Conservation (phyloP, 2,888 invertebrate species). For the Schizotus pectinicornis region DNA sequence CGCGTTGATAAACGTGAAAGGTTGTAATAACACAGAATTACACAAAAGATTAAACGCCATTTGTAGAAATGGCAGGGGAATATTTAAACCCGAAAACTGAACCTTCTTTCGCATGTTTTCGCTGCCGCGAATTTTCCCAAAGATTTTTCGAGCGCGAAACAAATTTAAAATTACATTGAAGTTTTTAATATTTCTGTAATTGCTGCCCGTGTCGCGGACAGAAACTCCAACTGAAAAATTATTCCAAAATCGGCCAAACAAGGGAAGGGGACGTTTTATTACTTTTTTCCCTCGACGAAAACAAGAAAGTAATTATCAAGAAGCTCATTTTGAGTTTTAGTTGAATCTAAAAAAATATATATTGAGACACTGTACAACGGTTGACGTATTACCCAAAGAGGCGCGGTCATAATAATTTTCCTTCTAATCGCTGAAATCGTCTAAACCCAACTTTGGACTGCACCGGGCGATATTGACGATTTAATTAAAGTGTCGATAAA, state of each 20-base stretch:
- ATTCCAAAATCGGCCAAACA: not conserved
- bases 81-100: constrained; percentile 2
- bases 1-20: not conserved
- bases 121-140: constrained; percentile 14
- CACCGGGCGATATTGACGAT: not conserved
- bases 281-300: too few relatives aligned
- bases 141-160: constrained; percentile 29
- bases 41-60: constrained; percentile 15
- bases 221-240: constrained; percentile 12
- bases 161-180: constrained; percentile 22
- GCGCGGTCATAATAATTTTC: too few relatives aligned
- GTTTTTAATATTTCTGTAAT: constrained; percentile 28
- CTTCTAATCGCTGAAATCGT: too few relatives aligned
- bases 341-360: too few relatives aligned
- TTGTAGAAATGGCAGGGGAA: not conserved
- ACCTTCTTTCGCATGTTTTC: constrained; percentile 6
- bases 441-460: too few relatives aligned
- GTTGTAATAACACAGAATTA: not conserved
- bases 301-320: too few relatives aligned
- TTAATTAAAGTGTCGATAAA: constrained; percentile 18
- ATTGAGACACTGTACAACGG: too few relatives aligned
- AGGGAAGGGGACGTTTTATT: too few relatives aligned
- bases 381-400: too few relatives aligned
- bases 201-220: constrained; percentile 20
- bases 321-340: too few relatives aligned